Conservation (phyloP, 2,797 vertebrate genomes). For the Phoebastria nigripes region DNA sequence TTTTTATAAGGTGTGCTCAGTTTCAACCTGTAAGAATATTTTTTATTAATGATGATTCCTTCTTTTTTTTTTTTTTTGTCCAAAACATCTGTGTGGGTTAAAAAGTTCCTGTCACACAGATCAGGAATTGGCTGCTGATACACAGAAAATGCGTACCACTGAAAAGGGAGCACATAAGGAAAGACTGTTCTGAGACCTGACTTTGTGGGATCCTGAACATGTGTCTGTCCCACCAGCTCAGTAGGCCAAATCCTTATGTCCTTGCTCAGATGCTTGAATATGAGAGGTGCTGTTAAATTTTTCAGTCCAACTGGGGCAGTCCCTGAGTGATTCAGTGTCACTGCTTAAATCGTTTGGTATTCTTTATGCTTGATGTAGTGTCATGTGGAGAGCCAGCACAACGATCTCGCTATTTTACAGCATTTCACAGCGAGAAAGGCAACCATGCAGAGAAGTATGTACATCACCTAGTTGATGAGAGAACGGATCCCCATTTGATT, state of each 20-base stretch:
- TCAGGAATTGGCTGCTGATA: background rate
- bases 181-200: background rate
- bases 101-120: background rate
- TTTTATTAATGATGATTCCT: background rate
- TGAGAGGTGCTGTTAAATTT: background rate
- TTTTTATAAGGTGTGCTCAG: background rate
- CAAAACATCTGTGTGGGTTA: background rate
- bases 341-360: background rate
- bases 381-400: background rate
- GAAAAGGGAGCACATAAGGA: background rate
- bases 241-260: background rate
- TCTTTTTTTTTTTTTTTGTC: background rate
- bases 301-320: background rate
- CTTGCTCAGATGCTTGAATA: background rate
- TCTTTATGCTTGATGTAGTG: background rate
- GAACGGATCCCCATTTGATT: background rate
- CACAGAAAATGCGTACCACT: background rate
- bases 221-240: background rate
- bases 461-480: background rate
- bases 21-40: background rate
- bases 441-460: background rate
- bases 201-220: background rate
- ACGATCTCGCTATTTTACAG: background rate
- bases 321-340: background rate
- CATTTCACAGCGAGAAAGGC: background rate